Evolutionary conservation across 2,888 invertebrate genomes (phyloP).

Genomic region (Chesias legatella): DNA sequence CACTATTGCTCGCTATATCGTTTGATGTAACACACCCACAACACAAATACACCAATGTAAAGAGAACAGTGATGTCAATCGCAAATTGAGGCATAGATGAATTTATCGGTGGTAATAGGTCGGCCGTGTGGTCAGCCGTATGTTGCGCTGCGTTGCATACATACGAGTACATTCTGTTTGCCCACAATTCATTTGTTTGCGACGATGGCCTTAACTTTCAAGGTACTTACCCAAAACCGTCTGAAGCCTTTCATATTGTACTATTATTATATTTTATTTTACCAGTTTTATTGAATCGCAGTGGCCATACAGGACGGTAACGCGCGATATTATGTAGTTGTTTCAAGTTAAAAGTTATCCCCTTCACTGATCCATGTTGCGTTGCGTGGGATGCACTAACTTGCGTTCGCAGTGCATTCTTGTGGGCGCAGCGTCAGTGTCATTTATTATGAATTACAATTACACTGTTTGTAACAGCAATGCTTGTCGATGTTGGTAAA

Average conservation of each 20-base stretch:
- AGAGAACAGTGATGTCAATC: conserved; percentile 12
- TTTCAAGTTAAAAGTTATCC: not conserved
- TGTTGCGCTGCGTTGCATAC: conserved; percentile 37
- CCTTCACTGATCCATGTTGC: conserved; percentile 2
- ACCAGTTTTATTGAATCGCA: too few relatives aligned
- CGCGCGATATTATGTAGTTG: not conserved
- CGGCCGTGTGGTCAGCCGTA: conserved; percentile 61
- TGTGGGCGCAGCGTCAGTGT: conserved; percentile 5
- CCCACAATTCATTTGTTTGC: conserved; percentile 52
- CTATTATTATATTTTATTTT: not conserved
- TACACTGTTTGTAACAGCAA: too few relatives aligned
- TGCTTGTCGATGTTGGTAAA: too few relatives aligned
- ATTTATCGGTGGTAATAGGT: conserved; percentile 36
- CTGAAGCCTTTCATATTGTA: conserved; percentile 14
- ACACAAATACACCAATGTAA: conserved; percentile 17
- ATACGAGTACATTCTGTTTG: conserved; percentile 50
- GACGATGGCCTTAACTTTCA: conserved; percentile 50
- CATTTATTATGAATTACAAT: too few relatives aligned
- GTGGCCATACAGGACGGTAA: too few relatives aligned
- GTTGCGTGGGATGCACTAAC: conserved; percentile 1
- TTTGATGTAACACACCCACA: conserved; percentile 1
- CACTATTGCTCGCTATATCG: conserved; percentile 43
- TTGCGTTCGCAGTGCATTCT: not conserved
- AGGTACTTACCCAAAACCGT: conserved; percentile 40
- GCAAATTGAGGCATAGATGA: conserved; percentile 19